phyloP scores from a whole-genome alignment of 2,797 vertebrate species.

The Rhodeus uyekii region DNA sequence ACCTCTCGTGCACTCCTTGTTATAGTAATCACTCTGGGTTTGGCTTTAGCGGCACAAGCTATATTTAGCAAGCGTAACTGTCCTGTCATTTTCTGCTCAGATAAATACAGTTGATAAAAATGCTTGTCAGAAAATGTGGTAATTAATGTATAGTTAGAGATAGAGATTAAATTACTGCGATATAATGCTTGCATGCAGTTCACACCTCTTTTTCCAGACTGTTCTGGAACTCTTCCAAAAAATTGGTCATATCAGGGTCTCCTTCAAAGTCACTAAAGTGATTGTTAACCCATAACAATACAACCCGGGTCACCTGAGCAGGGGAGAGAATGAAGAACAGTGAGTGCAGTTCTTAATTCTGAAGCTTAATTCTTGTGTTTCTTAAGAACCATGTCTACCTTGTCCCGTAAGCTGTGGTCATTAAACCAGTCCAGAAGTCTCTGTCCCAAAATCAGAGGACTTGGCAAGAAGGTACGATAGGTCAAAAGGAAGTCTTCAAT shows the following conservation, averaged over 20 bases:
- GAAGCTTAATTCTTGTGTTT: neutral
- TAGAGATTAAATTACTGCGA: neutral
- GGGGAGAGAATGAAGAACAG: neutral
- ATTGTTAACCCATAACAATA: constrained; percentile 90
- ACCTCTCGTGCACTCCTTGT: constrained; percentile 92
- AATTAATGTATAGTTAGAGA: neutral
- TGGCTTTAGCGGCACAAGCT: constrained; percentile 97
- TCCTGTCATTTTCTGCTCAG: constrained; percentile 93
- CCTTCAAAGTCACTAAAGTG: constrained; percentile 92
- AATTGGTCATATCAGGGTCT: constrained; percentile 85
- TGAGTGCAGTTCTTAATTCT: neutral
- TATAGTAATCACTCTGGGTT: constrained; percentile 90
- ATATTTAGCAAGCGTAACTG: constrained; percentile 98
- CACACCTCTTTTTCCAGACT: constrained; percentile 87
- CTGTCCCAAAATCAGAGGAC: constrained; percentile 97
- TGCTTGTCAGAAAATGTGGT: neutral
- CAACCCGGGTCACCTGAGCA: constrained; percentile 86
- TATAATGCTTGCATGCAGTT: neutral
- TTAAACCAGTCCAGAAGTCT: constrained; percentile 99
- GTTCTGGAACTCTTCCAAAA: constrained; percentile 89
- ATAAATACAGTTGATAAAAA: neutral
- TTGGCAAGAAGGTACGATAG: constrained; percentile 96
- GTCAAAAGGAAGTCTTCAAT: constrained; percentile 98
- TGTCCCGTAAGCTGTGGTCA: constrained; percentile 99
- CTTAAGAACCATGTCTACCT: constrained; percentile 76